phyloP scores from a whole-genome alignment of 2,888 invertebrate species.

The Melikaiella ostensackeni region DNA sequence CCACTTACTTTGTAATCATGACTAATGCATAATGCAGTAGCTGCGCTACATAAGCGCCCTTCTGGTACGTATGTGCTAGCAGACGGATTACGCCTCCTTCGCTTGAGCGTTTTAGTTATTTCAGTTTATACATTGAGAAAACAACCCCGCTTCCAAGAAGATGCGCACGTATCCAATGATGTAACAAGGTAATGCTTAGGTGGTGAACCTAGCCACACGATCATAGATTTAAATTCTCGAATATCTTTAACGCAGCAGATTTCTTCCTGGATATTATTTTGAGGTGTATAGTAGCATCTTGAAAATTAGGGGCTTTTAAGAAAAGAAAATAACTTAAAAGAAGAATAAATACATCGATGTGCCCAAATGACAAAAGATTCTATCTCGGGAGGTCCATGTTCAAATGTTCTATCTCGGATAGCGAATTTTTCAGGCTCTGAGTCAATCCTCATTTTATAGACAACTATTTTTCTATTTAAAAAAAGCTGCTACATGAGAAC shows the following conservation, averaged over 20 bases:
- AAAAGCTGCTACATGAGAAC: too few relatives aligned
- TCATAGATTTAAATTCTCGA: background rate
- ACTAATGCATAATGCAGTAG: constrained; percentile 72
- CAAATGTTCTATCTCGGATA: too few relatives aligned
- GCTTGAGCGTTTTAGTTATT: background rate
- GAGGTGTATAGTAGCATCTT: background rate
- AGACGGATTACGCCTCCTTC: constrained; percentile 13
- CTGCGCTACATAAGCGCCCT: constrained; percentile 40
- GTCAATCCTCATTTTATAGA: too few relatives aligned
- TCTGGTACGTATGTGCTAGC: constrained; percentile 24
- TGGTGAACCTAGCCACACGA: background rate
- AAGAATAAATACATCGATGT: too few relatives aligned
- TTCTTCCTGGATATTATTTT: background rate
- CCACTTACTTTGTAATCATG: constrained; percentile 73
- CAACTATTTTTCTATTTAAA: too few relatives aligned
- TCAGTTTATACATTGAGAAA: constrained; percentile 14
- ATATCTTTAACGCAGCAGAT: background rate
- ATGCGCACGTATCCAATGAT: constrained; percentile 7
- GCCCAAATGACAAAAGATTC: too few relatives aligned
- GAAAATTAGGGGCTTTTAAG: too few relatives aligned
- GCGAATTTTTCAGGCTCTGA: too few relatives aligned
- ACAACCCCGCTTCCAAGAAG: constrained; percentile 5
- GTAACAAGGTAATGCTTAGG: background rate
- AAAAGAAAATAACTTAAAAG: too few relatives aligned
- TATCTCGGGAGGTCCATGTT: too few relatives aligned